Percentiles rank a stretch among this genome's conserved stretches.
phyloP scores from a whole-genome alignment of 2,113 vertebrate species.

The Lophotis ruficrista region DNA sequence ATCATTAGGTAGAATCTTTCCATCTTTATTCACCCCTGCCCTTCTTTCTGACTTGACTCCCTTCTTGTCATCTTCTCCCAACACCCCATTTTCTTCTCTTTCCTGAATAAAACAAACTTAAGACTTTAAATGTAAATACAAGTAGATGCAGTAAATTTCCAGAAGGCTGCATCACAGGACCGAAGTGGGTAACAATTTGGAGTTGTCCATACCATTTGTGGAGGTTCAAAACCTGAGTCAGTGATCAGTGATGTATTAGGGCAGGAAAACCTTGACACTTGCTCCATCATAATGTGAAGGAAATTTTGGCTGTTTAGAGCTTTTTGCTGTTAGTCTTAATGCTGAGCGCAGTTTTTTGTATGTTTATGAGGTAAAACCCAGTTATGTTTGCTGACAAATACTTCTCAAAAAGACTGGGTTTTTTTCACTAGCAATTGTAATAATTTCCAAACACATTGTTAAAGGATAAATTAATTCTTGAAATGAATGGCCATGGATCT shows the following conservation, averaged over 20 bases:
- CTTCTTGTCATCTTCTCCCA: not conserved
- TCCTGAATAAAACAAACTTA: not conserved
- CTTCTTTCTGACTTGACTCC: not conserved
- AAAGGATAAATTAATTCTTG: not conserved
- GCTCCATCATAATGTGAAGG: not conserved
- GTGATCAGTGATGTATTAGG: not conserved
- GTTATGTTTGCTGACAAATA: not conserved
- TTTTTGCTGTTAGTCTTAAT: not conserved
- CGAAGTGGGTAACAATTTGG: not conserved
- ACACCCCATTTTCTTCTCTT: not conserved
- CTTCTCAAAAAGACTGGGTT: not conserved
- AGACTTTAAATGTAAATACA: not conserved
- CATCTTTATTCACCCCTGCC: rapidly evolving
- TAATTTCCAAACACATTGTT: not conserved
- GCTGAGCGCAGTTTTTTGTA: not conserved
- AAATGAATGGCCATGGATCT: not conserved
- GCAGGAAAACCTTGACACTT: not conserved
- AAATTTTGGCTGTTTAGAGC: not conserved
- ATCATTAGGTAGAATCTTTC: not conserved
- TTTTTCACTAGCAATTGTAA: not conserved
- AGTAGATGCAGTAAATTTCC: not conserved
- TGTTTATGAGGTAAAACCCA: not conserved
- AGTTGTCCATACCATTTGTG: not conserved
- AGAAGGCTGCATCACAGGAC: not conserved
- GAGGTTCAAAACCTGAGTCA: not conserved